These are phyloP conservation scores for Tragelaphus imberbis DNA, from an alignment of 2,113 vertebrate species.

Conservation along the genomic window DNA sequence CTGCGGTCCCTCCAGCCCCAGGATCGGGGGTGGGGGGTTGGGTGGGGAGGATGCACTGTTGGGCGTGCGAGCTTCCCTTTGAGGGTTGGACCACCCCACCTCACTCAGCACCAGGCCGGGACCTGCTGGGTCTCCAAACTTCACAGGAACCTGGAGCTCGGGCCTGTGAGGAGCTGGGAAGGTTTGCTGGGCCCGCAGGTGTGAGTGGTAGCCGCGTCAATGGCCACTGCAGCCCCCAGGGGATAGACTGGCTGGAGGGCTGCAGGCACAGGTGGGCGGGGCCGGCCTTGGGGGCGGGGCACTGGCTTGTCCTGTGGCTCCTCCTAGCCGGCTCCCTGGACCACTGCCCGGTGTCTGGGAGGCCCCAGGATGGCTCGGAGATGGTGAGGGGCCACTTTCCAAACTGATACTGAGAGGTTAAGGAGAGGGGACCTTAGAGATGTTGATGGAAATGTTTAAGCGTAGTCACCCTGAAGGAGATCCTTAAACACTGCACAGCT, in stretches of 20 bases:
- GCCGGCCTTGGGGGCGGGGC: neutral
- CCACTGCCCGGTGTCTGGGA: fast-evolving
- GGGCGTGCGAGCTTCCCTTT: neutral
- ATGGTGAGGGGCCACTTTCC: neutral
- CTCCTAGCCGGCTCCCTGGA: fast-evolving
- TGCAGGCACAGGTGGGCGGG: fast-evolving
- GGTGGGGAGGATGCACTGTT: too few relatives aligned
- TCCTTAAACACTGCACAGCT: neutral
- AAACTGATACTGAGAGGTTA: neutral
- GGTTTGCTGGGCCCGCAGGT: neutral
- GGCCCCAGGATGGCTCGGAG: neutral
- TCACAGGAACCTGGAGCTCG: neutral
- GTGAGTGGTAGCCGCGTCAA: fast-evolving
- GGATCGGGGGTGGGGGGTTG: too few relatives aligned
- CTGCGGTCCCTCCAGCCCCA: neutral
- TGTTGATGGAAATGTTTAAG: neutral
- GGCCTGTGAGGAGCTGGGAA: neutral
- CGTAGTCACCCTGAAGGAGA: neutral
- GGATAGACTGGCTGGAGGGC: neutral
- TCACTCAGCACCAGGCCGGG: neutral
- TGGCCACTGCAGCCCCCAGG: neutral
- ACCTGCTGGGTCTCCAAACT: neutral
- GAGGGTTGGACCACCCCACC: too few relatives aligned
- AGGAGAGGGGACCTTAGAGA: neutral
- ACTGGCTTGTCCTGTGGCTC: neutral